A percentile compares a stretch with the other conserved stretches of the same genome.
Conservation (phyloP, 92 coral and sea anemone species). For the Zoanthus gigantus region DNA sequence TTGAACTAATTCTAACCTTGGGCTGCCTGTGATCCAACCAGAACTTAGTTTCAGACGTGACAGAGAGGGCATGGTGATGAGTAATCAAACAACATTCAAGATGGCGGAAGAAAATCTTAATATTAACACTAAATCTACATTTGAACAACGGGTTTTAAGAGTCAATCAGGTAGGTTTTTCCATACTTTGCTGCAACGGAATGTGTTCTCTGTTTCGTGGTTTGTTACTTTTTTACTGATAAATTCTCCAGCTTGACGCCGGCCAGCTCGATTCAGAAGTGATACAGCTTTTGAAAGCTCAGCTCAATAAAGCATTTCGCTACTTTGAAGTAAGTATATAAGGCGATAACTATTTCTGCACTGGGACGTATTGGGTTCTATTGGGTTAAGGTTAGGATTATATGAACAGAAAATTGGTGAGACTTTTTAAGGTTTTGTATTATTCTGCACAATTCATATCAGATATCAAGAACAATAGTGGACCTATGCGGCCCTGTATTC, state of each 20-base stretch:
- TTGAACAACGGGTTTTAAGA: slow-evolving; percentile 84
- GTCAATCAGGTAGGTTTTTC: slow-evolving; percentile 84
- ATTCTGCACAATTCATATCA: too few relatives aligned
- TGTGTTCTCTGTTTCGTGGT: neutral
- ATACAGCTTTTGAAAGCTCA: slow-evolving; percentile 67
- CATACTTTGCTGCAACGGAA: neutral
- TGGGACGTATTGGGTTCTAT: too few relatives aligned
- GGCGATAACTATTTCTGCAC: too few relatives aligned
- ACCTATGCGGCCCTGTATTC: too few relatives aligned
- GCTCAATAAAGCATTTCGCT: slow-evolving; percentile 76
- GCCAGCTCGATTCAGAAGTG: slow-evolving; percentile 80
- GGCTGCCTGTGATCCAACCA: too few relatives aligned
- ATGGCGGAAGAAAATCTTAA: slow-evolving; percentile 62
- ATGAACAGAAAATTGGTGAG: too few relatives aligned
- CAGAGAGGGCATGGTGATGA: neutral
- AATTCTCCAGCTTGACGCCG: slow-evolving; percentile 76
- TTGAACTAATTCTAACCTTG: too few relatives aligned
- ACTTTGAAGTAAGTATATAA: slow-evolving; percentile 71
- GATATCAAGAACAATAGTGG: too few relatives aligned
- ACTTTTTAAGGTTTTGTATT: too few relatives aligned
- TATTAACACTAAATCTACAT: neutral
- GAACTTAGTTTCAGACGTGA: neutral
- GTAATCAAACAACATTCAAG: slow-evolving; percentile 26
- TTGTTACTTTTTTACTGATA: neutral
- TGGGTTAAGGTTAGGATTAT: too few relatives aligned